Evolutionary conservation across 2,113 vertebrate species (phyloP).

Genomic region (Gallinago undulata): DNA sequence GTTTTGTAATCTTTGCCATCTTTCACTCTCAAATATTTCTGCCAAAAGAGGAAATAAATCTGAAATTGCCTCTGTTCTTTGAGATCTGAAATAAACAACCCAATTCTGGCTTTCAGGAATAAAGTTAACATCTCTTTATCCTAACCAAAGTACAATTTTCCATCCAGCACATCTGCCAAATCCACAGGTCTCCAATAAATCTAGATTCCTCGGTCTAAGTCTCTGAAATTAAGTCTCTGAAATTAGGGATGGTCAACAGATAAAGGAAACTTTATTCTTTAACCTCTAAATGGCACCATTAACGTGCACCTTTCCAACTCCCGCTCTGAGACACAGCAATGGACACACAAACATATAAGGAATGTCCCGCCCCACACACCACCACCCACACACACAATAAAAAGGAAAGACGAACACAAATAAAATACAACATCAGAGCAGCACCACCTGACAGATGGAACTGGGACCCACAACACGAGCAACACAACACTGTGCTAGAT

Average conservation of each 20-base stretch:
- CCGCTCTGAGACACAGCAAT: neutral
- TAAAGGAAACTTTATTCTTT: neutral
- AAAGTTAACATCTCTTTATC: slow-evolving; percentile 3
- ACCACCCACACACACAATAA: neutral
- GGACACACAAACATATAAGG: neutral
- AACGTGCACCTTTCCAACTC: neutral
- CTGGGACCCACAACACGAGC: neutral
- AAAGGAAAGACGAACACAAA: neutral
- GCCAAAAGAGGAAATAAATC: slow-evolving; percentile 38
- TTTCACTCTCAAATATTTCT: slow-evolving; percentile 7
- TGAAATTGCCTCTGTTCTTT: neutral
- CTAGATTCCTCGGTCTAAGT: neutral
- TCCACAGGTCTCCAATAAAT: neutral
- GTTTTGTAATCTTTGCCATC: neutral
- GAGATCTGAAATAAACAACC: slow-evolving; percentile 8
- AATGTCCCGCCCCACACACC: no score
- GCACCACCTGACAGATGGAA: neutral
- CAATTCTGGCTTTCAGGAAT: neutral
- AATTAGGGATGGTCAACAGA: neutral
- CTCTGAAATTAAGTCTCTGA: neutral
- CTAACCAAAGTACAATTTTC: neutral
- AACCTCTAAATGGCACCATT: neutral
- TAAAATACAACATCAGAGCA: neutral
- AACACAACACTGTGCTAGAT: neutral
- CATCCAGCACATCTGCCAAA: neutral